phyloP scores from a whole-genome alignment of 2,888 invertebrate genomes.

The Chymomyza amoena region DNA sequence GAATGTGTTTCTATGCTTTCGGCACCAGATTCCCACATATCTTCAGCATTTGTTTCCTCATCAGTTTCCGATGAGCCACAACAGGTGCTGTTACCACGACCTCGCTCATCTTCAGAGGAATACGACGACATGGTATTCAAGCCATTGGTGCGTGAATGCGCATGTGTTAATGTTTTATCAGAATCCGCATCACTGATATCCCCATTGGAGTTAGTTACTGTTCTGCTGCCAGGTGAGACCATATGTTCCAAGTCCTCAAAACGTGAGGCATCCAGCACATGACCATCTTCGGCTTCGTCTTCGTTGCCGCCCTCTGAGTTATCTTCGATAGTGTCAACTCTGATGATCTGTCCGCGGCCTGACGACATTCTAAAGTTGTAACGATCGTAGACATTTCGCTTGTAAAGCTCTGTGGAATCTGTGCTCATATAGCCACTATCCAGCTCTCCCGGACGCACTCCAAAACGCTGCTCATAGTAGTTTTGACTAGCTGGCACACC shows the following conservation, averaged over 20 bases:
- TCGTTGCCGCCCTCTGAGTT: conserved; percentile 66
- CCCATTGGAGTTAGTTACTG: conserved; percentile 31
- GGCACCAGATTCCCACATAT: conserved; percentile 91
- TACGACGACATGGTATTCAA: conserved; percentile 60
- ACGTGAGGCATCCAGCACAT: conserved; percentile 57
- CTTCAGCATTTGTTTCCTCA: conserved; percentile 86
- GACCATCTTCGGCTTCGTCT: conserved; percentile 38
- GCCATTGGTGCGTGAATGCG: conserved; percentile 52
- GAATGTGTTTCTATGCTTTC: conserved; percentile 93
- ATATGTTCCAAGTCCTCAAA: conserved; percentile 73
- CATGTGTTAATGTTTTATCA: conserved; percentile 70
- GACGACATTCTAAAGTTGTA: conserved; percentile 77
- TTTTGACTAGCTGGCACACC: conserved; percentile 68
- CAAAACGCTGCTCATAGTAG: conserved; percentile 76
- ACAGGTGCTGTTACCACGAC: conserved; percentile 83
- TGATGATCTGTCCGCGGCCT: conserved; percentile 71
- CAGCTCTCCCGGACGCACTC: conserved; percentile 80
- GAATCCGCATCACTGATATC: conserved; percentile 72
- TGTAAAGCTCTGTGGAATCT: conserved; percentile 84
- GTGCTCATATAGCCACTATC: conserved; percentile 93
- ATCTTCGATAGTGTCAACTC: conserved; percentile 77
- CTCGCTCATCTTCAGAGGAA: conserved; percentile 82
- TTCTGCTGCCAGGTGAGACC: conserved; percentile 53
- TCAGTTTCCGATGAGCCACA: conserved; percentile 81
- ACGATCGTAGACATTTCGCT: conserved; percentile 79